phyloP scores from a whole-genome alignment of 2,797 vertebrate genomes.

The Lutra lutra region DNA sequence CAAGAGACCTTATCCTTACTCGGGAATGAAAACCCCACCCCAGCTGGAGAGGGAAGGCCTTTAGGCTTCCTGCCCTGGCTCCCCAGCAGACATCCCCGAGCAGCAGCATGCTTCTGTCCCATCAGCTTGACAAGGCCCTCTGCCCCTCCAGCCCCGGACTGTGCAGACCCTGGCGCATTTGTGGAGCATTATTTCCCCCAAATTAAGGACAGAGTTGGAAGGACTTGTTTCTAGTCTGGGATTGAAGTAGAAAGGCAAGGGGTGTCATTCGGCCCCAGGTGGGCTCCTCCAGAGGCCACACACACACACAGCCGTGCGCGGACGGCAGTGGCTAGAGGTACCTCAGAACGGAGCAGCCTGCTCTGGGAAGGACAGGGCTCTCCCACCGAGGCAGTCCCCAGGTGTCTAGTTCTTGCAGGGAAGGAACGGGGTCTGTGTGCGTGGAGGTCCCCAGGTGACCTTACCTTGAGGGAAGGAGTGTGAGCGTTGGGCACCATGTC shows the following conservation, averaged over 20 bases:
- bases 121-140: rapidly evolving
- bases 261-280: too few species aligned
- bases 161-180: not conserved
- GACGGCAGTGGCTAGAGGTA: not conserved
- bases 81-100: rapidly evolving
- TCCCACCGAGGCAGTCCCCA: not conserved
- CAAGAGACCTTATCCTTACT: not conserved
- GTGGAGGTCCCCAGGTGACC: rapidly evolving
- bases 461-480: not conserved
- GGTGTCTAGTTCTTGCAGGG: not conserved
- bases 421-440: not conserved
- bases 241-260: rapidly evolving
- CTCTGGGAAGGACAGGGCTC: not conserved
- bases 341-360: not conserved
- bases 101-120: rapidly evolving
- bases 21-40: not conserved
- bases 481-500: rapidly evolving
- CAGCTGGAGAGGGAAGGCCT: not conserved
- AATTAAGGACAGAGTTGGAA: rapidly evolving
- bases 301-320: rapidly evolving
- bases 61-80: not conserved
- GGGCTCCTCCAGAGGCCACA: not conserved
- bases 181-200: rapidly evolving
- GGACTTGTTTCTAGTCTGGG: not conserved
- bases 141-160: too few species aligned